Percentiles rank a stretch among this genome's conserved stretches.
phyloP scores from a whole-genome alignment of 2,113 vertebrate genomes.

The Pica pica region DNA sequence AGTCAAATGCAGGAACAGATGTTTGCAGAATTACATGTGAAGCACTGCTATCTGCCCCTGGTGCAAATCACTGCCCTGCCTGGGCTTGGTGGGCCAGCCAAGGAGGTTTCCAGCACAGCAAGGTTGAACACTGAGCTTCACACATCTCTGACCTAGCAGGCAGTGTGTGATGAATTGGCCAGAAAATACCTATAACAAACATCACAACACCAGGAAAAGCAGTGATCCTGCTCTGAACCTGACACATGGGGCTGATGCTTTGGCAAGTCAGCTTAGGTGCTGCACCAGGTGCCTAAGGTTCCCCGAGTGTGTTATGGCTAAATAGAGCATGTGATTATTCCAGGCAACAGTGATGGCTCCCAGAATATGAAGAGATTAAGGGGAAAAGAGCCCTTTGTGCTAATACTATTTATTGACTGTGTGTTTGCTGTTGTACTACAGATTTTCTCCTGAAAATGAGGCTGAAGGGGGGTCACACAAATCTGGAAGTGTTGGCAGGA shows the following conservation, averaged over 20 bases:
- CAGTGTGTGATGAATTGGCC: not conserved
- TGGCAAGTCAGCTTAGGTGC: not conserved
- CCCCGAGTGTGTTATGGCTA: not conserved
- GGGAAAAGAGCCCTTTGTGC: not conserved
- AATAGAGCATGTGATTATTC: not conserved
- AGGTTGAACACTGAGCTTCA: not conserved
- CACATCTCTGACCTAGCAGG: not conserved
- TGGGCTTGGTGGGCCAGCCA: rapidly evolving
- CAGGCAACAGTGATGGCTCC: not conserved
- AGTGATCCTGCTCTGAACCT: not conserved
- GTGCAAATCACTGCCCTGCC: not conserved
- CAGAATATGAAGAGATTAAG: not conserved
- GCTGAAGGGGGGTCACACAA: not conserved
- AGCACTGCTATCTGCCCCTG: not conserved
- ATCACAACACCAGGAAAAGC: not conserved
- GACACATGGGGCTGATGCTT: not conserved
- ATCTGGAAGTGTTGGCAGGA: not conserved
- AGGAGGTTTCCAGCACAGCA: not conserved
- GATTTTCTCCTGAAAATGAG: not conserved
- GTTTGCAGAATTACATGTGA: not conserved
- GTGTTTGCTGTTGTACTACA: not conserved
- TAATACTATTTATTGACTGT: not conserved
- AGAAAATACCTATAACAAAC: not conserved
- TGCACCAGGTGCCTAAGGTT: not conserved
- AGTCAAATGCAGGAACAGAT: not conserved